phyloP scores from a whole-genome alignment of 64 coral and sea anemone genomes.

The Stichodactyla helianthus region DNA sequence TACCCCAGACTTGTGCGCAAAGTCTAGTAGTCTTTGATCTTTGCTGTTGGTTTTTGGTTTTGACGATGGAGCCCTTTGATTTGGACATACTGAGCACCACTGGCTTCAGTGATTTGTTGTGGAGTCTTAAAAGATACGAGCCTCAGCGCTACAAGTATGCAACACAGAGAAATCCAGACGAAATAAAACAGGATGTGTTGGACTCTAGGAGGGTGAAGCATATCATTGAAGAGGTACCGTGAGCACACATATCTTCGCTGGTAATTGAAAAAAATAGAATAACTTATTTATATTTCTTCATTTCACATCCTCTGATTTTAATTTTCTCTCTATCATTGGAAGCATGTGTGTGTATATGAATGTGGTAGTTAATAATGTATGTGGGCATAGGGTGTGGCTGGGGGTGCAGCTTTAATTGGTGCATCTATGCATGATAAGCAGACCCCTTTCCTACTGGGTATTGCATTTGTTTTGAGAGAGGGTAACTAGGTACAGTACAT shows the following conservation, averaged over 20 bases:
- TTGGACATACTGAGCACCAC: slow-evolving; percentile 53
- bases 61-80: slow-evolving; percentile 65
- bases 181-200: slow-evolving; percentile 75
- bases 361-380: background rate
- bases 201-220: slow-evolving; percentile 76
- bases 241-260: too few relatives aligned
- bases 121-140: slow-evolving; percentile 57
- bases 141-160: slow-evolving; percentile 76
- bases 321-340: too few relatives aligned
- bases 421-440: background rate
- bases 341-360: background rate
- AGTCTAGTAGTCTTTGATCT: background rate
- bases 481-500: too few relatives aligned
- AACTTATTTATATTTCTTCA: too few relatives aligned
- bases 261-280: too few relatives aligned
- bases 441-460: too few relatives aligned
- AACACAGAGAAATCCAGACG: slow-evolving; percentile 44
- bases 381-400: background rate
- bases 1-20: too few relatives aligned
- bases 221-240: slow-evolving; percentile 72
- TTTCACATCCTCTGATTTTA: too few relatives aligned
- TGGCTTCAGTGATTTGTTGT: slow-evolving; percentile 58
- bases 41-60: background rate
- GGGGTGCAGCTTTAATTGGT: background rate
- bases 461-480: too few relatives aligned